phyloP scores from a whole-genome alignment of 2,113 vertebrate genomes.

The Salvelinus fontinalis region DNA sequence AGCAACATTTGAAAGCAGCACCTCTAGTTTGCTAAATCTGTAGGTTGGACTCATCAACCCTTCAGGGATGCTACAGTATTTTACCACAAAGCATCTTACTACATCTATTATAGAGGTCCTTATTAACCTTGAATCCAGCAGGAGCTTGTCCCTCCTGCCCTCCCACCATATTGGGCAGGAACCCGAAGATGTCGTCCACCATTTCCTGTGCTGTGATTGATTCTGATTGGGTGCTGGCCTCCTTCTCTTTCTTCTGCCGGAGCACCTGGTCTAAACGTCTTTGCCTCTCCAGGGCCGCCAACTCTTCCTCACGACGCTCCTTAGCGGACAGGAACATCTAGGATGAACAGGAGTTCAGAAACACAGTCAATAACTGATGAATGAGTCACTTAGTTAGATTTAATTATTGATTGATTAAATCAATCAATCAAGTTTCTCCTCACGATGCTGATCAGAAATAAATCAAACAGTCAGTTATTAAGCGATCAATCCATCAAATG shows the following conservation, averaged over 20 bases:
- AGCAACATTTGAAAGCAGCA: too few relatives aligned
- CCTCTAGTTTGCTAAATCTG: too few relatives aligned
- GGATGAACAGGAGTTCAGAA: constrained; percentile 22
- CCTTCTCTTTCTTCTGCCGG: constrained; percentile 62
- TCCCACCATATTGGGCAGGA: constrained; percentile 82
- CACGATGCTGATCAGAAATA: too few relatives aligned
- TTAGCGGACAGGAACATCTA: constrained; percentile 72
- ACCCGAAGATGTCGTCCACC: constrained; percentile 91
- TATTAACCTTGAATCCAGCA: constrained; percentile 78
- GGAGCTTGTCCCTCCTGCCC: constrained; percentile 83
- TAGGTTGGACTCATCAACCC: too few relatives aligned
- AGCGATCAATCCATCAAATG: too few relatives aligned
- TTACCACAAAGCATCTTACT: too few relatives aligned
- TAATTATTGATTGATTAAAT: too few relatives aligned
- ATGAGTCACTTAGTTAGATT: too few relatives aligned
- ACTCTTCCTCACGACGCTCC: constrained; percentile 60
- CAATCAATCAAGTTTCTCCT: too few relatives aligned
- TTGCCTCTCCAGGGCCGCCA: constrained; percentile 53
- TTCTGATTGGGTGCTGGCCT: constrained; percentile 47
- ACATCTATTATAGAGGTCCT: neutral
- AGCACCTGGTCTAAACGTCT: constrained; percentile 54
- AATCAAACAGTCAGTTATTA: too few relatives aligned
- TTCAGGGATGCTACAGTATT: too few relatives aligned
- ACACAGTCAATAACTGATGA: too few relatives aligned
- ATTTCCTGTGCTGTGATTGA: constrained; percentile 80